Evolutionary conservation across 2,888 invertebrate species (phyloP).

Genomic region (Zaprionus bogoriensis): DNA sequence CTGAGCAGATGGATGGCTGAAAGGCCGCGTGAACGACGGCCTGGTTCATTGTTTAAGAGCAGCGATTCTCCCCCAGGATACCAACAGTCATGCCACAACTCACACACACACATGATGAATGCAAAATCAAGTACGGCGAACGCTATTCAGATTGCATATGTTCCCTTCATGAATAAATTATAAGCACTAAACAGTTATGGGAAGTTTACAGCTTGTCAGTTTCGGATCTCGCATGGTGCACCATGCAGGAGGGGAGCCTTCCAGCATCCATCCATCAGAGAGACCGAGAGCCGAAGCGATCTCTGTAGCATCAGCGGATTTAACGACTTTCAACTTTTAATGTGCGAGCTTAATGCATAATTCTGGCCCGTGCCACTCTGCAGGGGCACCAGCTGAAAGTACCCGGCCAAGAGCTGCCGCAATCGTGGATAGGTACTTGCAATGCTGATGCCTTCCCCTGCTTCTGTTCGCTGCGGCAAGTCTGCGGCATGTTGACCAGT

Average conservation of each 20-base stretch:
- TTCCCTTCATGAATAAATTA: slow-evolving; percentile 43
- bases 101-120: slow-evolving; percentile 4
- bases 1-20: slow-evolving; percentile 18
- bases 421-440: background rate
- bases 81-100: slow-evolving; percentile 1
- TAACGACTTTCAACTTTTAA: slow-evolving; percentile 1
- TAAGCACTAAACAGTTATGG: slow-evolving; percentile 22
- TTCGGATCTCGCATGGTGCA: background rate
- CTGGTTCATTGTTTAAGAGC: slow-evolving; percentile 43
- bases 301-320: background rate
- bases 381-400: background rate
- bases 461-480: background rate
- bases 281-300: background rate
- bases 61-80: slow-evolving; percentile 19
- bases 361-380: background rate
- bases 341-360: slow-evolving; percentile 3
- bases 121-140: slow-evolving; percentile 19
- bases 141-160: slow-evolving; percentile 42
- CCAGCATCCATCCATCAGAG: background rate
- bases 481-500: slow-evolving; percentile 5
- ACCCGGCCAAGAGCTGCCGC: background rate
- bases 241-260: too few relatives aligned
- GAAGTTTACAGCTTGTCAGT: slow-evolving; percentile 14
- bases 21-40: slow-evolving; percentile 6
- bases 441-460: background rate